phyloP scores from a whole-genome alignment of 1,140 invertebrate genomes.

The Lordiphosa stackelbergi region DNA sequence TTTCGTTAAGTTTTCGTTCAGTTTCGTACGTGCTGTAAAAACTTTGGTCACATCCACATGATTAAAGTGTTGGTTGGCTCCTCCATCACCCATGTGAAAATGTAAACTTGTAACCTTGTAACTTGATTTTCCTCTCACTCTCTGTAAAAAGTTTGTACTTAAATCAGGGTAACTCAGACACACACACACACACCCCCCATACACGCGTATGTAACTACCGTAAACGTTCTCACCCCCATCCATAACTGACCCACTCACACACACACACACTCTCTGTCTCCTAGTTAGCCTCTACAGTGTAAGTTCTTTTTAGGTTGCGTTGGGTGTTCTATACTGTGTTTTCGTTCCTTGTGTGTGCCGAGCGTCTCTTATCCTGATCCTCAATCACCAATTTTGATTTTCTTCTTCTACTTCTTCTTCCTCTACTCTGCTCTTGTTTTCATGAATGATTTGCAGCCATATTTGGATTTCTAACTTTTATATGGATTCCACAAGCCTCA shows the following conservation, averaged over 20 bases:
- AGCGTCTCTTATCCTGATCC: too few relatives aligned
- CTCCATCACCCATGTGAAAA: constrained; percentile 11
- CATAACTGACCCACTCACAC: neutral
- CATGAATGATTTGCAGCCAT: constrained; percentile 76
- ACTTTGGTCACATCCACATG: constrained; percentile 19
- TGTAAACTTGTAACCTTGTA: neutral
- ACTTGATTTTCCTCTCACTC: too few relatives aligned
- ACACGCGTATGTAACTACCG: too few relatives aligned
- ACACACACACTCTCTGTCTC: constrained; percentile 9
- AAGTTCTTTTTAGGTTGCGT: too few relatives aligned
- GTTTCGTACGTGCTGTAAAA: constrained; percentile 42
- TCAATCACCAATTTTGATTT: constrained; percentile 36
- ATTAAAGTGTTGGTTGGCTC: constrained; percentile 1
- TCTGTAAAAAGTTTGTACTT: too few relatives aligned
- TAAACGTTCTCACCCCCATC: too few relatives aligned
- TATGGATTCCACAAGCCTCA: constrained; percentile 77
- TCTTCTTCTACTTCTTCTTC: constrained; percentile 60
- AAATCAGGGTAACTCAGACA: too few relatives aligned
- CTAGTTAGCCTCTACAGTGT: too few relatives aligned
- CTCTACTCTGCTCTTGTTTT: constrained; percentile 72
- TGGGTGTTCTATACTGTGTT: too few relatives aligned
- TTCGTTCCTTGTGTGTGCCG: too few relatives aligned
- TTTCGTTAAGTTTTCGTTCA: constrained; percentile 32
- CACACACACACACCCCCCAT: too few relatives aligned
- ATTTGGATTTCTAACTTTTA: constrained; percentile 76